These are phyloP conservation scores for Orthonychiurus folsomi DNA, from an alignment of 2,888 invertebrate genomes.

Conservation along the genomic window DNA sequence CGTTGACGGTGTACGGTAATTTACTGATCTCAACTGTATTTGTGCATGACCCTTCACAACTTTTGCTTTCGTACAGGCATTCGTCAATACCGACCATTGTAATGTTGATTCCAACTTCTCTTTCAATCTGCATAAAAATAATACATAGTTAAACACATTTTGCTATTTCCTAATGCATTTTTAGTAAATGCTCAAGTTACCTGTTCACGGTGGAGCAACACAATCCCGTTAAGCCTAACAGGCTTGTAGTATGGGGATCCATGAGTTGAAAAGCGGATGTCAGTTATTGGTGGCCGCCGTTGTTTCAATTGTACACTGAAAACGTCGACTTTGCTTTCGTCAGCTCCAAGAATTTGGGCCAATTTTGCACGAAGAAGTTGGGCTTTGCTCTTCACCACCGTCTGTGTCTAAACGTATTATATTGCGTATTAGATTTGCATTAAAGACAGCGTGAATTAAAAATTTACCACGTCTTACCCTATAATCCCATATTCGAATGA, in stretches of 20 bases:
- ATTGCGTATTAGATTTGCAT: no score
- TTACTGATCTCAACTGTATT: slow-evolving; percentile 74
- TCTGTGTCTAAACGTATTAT: slow-evolving; percentile 57
- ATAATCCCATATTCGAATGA: slow-evolving; percentile 89
- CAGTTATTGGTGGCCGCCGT: slow-evolving; percentile 77
- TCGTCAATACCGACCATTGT: slow-evolving; percentile 98
- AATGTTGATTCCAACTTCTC: slow-evolving; percentile 87
- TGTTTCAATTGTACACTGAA: slow-evolving; percentile 83
- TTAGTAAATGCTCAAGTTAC: slow-evolving; percentile 42
- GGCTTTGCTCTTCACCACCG: slow-evolving; percentile 73
- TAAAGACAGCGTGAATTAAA: no score
- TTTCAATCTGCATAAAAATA: slow-evolving; percentile 60
- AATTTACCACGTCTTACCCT: no score
- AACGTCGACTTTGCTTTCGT: slow-evolving; percentile 83
- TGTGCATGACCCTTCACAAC: slow-evolving; percentile 93
- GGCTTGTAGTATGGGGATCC: slow-evolving; percentile 94
- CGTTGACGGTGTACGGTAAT: slow-evolving; percentile 88
- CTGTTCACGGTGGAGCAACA: slow-evolving; percentile 83
- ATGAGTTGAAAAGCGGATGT: slow-evolving; percentile 87
- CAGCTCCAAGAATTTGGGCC: slow-evolving; percentile 72
- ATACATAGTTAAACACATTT: no score
- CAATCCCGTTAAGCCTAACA: slow-evolving; percentile 84
- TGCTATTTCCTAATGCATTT: slow-evolving; percentile 1
- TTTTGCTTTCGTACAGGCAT: slow-evolving; percentile 86
- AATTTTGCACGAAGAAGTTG: slow-evolving; percentile 83